Base-by-base conservation (phyloP, 23 tunicate genomes). In the Trididemnum nubilum region DNA sequence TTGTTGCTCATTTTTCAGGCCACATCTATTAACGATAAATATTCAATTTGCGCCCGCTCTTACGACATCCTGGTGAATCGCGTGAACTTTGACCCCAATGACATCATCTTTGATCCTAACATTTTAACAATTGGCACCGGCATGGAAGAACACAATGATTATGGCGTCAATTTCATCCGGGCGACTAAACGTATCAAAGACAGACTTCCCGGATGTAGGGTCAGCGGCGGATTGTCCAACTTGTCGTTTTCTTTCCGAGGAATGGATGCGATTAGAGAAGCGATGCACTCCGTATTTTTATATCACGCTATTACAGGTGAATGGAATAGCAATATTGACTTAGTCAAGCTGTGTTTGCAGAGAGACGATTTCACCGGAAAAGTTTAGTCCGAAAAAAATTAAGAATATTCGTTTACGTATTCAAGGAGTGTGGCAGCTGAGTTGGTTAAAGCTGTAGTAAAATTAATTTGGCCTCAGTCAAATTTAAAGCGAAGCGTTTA, bases 91-190 rank as follows among this genome's bases (percentile, higher is more conserved):
- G 73, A 87, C 64, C 98, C 93, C 27, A 75, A 86, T 61, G 84
- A 93, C 87, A 84, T 93, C 86, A 93, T 93, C n/a, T 93, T 93
- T 63, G 98, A 93, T 61, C 98, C 93, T 24, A 88, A 88, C 79
- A 85, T 93, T 36, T 63, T 93, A 40, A 93, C 98, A 25, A 93
- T 93, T 36, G 98, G 94, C 15, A 93, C 98, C 3, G 98, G 98
- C 26, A 93, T 93, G 92, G 83, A 82, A 27, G 98, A 93, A 63
- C 98, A 93, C 82, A 67, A 84, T 27, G 84, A 88, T 35, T 93
- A 87, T 39, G 98, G 89, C 37, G 73, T 88, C 78, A 84, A 84
- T 58, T 93, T 83, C 84, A 88, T 93, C 67, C 63, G 80, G 35
- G 98, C 98, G 2, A 87, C 87, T 36, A 69, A 77, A 50, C 31